Percentiles rank a stretch among this genome's conserved stretches.
Evolutionary conservation across 2,113 vertebrate genomes (phyloP).

Genomic region (Theristicus caerulescens): DNA sequence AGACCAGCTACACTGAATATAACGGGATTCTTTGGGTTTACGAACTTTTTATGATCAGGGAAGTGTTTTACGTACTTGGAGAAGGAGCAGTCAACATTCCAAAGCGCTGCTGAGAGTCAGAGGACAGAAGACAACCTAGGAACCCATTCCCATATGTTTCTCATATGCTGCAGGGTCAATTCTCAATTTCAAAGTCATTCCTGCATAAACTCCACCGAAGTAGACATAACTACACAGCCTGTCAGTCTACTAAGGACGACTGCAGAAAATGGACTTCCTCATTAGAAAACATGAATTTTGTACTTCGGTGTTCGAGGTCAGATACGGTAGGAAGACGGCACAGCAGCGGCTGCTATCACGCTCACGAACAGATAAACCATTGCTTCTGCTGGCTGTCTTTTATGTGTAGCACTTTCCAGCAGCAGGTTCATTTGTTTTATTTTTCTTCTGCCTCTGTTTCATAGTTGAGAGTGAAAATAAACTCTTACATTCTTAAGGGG

Average conservation of each 20-base stretch:
- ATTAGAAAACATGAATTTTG: not conserved
- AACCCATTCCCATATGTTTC: not conserved
- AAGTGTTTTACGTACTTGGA: not conserved
- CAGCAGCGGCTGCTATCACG: accelerated
- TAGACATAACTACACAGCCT: not conserved
- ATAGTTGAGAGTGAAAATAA: not conserved
- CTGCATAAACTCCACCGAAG: not conserved
- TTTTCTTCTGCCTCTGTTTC: not conserved
- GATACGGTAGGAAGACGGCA: not conserved
- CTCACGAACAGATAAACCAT: not conserved
- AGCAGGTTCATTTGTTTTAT: not conserved
- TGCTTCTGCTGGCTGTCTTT: not conserved
- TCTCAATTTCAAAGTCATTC: not conserved
- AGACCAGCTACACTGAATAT: not conserved
- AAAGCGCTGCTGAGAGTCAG: not conserved
- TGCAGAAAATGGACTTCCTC: not conserved
- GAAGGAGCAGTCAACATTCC: not conserved
- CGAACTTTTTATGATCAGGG: not conserved
- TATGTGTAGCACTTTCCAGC: not conserved
- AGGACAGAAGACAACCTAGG: not conserved
- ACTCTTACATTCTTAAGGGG: not conserved
- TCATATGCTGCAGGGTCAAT: not conserved
- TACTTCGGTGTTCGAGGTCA: not conserved
- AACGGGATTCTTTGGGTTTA: not conserved
- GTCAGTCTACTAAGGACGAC: not conserved